Conservation (phyloP, 2,888 invertebrate species). For the Miltochrista miniata region DNA sequence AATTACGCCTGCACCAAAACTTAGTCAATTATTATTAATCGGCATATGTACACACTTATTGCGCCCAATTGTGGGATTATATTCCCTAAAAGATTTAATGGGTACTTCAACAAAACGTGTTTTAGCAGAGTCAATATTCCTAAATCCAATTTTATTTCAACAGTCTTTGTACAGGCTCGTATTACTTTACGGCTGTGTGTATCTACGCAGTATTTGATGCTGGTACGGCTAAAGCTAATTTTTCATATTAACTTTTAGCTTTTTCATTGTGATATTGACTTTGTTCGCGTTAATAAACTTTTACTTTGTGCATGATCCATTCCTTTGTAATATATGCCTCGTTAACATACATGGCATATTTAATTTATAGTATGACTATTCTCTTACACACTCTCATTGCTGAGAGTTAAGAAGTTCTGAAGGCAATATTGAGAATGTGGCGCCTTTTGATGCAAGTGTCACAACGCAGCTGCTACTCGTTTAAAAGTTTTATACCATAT, state of each 20-base stretch:
- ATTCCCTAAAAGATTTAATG: no score
- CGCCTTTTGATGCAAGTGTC: no score
- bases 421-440: no score
- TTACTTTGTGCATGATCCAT: constrained; percentile 44
- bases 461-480: no score
- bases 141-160: neutral
- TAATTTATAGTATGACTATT: no score
- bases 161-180: constrained; percentile 17
- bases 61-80: no score
- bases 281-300: constrained; percentile 45
- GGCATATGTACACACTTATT: no score
- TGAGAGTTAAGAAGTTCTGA: no score
- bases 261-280: constrained; percentile 43
- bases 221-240: constrained; percentile 16
- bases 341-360: neutral
- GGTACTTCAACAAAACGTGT: neutral
- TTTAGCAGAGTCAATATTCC: neutral
- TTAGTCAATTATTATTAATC: no score
- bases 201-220: constrained; percentile 15
- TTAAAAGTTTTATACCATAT: no score
- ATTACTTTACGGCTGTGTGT: constrained; percentile 30
- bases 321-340: constrained; percentile 15
- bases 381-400: no score
- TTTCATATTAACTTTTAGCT: constrained; percentile 33
- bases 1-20: no score